Percentiles rank a stretch among this genome's conserved stretches.
Conservation (phyloP, 2,113 vertebrate species). For the Cygnus buccinator region DNA sequence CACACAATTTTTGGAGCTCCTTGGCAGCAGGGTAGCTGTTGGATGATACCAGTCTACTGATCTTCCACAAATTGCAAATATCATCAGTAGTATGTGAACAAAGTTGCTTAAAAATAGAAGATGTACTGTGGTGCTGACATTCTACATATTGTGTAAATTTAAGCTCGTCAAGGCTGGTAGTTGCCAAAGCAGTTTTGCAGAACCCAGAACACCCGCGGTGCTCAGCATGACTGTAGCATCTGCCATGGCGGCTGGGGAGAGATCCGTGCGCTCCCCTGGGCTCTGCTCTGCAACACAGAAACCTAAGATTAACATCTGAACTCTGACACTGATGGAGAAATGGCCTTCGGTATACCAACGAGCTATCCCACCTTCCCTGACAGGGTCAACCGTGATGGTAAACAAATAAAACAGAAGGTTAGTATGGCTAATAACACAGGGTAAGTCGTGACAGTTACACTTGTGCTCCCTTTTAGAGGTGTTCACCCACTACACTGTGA, state of each 20-base stretch:
- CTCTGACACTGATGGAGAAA: background rate
- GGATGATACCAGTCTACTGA: background rate
- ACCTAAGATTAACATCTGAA: background rate
- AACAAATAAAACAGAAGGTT: background rate
- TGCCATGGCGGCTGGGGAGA: background rate
- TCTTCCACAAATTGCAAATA: constrained; percentile 28
- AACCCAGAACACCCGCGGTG: background rate
- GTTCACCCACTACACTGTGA: background rate
- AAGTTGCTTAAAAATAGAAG: constrained; percentile 55
- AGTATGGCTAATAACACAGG: background rate
- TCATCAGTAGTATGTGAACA: background rate
- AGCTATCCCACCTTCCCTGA: background rate
- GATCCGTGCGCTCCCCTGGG: background rate
- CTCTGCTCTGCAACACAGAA: background rate
- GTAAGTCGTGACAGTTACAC: background rate
- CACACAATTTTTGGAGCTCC: background rate
- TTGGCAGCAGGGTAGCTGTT: constrained; percentile 20
- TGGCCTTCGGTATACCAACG: background rate
- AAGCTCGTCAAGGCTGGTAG: background rate
- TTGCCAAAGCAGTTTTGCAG: constrained; percentile 43
- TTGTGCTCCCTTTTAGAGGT: background rate
- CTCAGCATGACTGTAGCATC: background rate
- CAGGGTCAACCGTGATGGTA: background rate
- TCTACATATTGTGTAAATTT: constrained; percentile 48
- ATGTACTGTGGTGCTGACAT: constrained; percentile 33